These are phyloP conservation scores for Furcifer pardalis DNA, from an alignment of 2,797 vertebrate genomes.

Conservation along the genomic window DNA sequence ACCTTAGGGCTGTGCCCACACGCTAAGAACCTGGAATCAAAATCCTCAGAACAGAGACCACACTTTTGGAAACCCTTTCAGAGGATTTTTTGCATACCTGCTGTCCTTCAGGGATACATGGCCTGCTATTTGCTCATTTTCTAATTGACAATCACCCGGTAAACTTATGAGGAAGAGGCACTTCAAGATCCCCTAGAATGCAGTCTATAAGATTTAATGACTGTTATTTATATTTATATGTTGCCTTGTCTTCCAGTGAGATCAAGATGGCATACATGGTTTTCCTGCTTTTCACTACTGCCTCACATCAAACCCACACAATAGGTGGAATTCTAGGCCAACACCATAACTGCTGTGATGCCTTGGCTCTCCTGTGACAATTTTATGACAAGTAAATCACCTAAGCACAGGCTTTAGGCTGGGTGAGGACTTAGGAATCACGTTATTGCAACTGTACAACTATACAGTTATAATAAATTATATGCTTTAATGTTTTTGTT, in stretches of 20 bases:
- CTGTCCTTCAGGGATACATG: background rate
- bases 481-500: background rate
- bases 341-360: background rate
- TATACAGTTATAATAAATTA: no score
- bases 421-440: background rate
- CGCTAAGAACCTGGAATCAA: no score
- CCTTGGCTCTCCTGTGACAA: background rate
- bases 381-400: background rate
- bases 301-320: background rate
- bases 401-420: background rate
- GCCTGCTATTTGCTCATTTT: background rate
- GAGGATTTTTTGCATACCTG: no score
- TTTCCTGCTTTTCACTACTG: background rate
- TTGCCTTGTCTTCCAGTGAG: background rate
- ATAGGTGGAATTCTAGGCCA: background rate
- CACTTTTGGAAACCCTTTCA: no score
- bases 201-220: background rate
- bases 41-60: no score
- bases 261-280: background rate
- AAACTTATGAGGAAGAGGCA: background rate
- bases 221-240: background rate
- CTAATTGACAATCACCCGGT: background rate
- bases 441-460: background rate
- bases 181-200: background rate
- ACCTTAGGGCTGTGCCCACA: no score